Evolutionary conservation across 37 sponge, comb jelly and placozoan genomes (phyloP), one percentile per base, ranked within the genome.

Genomic region (Petrosia ficiformis): DNA sequence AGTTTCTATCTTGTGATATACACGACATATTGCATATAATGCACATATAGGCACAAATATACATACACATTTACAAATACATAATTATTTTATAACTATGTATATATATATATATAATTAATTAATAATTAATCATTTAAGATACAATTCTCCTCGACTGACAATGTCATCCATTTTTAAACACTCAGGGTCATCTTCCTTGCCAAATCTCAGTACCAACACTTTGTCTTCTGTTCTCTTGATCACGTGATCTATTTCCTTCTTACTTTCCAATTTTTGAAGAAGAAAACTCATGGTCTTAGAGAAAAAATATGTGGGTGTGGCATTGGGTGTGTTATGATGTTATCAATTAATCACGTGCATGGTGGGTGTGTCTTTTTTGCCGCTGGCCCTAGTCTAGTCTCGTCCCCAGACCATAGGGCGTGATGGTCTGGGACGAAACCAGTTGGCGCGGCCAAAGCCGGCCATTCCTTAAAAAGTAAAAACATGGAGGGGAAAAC

Each of bases 81-180:
- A 68, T 5, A 68, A 68, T 5, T 22, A 36, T 68, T 22, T 25
- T 8, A 68, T 26, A 38, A 32, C 39, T n/a, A 68, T 33, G 37
- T 40, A 30, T 6, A 16, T 4, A 32, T 32, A 64, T n/a, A 30
- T 22, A 64, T 30, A 25, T 64, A 64, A 11, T 64, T 8, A 25
- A 10, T 64, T 25, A 29, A 29, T 30, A 8, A 64, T 30, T 64
- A 30, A 11, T 64, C 66, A 64, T 64, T 25, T n/a, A 22, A 16
- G 16, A 48, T 10, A 48, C 16, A 48, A 10, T 19, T 10, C 54
- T 48, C 54, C 16, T 40, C 65, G 39, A 83, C 92, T 87, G 57
- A 94, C 95, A 71, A 91, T 90, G 57, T 94, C 86, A 57, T 94
- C 95, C 52, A 94, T 73, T 67, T 94, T 84, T 77, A 90, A 74